These are phyloP conservation scores for Indicator indicator DNA, from an alignment of 2,113 vertebrate genomes.

Conservation along the genomic window DNA sequence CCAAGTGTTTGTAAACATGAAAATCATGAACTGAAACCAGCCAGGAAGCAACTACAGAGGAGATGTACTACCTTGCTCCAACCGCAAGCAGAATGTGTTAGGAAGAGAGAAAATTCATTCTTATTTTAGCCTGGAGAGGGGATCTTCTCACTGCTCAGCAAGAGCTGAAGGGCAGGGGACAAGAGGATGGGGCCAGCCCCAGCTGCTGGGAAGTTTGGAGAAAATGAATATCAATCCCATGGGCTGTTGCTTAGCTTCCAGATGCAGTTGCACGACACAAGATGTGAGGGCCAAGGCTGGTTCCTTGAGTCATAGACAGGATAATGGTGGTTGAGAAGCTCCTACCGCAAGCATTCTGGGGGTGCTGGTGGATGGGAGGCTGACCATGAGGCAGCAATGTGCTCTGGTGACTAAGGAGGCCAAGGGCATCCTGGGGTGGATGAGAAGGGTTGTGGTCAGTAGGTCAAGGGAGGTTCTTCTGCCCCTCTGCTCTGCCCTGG, in stretches of 20 bases:
- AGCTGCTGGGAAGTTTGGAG: neutral
- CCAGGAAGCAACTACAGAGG: neutral
- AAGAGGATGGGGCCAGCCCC: too few relatives aligned
- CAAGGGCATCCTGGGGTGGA: too few relatives aligned
- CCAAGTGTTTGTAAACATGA: slow-evolving; percentile 14
- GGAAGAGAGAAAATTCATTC: neutral
- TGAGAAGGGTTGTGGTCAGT: too few relatives aligned
- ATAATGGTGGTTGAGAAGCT: neutral
- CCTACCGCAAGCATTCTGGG: neutral
- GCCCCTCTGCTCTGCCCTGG: too few relatives aligned
- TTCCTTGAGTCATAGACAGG: neutral
- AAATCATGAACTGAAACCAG: neutral
- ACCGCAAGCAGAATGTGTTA: neutral
- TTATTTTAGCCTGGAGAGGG: neutral
- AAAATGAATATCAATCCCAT: rapidly evolving
- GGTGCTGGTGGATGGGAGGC: too few relatives aligned
- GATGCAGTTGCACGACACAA: neutral
- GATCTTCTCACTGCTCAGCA: neutral
- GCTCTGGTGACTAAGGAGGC: too few relatives aligned
- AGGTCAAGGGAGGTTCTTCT: too few relatives aligned
- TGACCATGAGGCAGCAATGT: too few relatives aligned
- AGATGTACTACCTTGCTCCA: neutral
- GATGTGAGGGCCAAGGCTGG: neutral
- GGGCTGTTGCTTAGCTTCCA: neutral
- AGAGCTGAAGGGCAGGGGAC: too few relatives aligned